Evolutionary conservation across 2,113 vertebrate species (phyloP).

Genomic region (Ranitomeya variabilis): DNA sequence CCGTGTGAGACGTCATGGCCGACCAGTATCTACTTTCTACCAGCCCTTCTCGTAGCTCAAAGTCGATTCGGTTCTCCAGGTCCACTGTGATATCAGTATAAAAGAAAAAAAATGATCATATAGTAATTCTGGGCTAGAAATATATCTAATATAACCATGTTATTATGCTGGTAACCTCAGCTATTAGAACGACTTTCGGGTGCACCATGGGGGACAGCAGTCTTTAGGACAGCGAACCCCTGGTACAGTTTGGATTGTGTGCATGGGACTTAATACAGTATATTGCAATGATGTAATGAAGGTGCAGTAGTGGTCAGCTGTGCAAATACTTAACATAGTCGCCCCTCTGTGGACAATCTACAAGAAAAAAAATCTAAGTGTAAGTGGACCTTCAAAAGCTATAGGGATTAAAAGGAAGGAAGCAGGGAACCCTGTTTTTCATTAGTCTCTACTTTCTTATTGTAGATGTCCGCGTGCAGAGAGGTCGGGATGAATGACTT

Average conservation of each 20-base stretch:
- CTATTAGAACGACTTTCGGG: no score
- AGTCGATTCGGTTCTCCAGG: constrained; percentile 93
- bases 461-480: not conserved
- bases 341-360: not conserved
- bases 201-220: no score
- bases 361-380: not conserved
- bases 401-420: not conserved
- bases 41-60: constrained; percentile 93
- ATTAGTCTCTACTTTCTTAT: not conserved
- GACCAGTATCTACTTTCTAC: constrained; percentile 99
- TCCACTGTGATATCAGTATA: constrained; percentile 77
- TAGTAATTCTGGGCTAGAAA: not conserved
- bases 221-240: not conserved
- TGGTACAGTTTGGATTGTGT: no score
- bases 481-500: constrained; percentile 15
- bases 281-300: no score
- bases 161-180: not conserved
- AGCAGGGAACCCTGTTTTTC: no score
- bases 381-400: not conserved
- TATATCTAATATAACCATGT: not conserved
- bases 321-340: not conserved
- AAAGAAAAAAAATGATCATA: not conserved
- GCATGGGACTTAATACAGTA: no score
- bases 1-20: constrained; percentile 94
- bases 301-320: not conserved